Evolutionary conservation across 1,140 invertebrate species (phyloP), one percentile per base, ranked within the genome.

Genomic region (Solen grandis): DNA sequence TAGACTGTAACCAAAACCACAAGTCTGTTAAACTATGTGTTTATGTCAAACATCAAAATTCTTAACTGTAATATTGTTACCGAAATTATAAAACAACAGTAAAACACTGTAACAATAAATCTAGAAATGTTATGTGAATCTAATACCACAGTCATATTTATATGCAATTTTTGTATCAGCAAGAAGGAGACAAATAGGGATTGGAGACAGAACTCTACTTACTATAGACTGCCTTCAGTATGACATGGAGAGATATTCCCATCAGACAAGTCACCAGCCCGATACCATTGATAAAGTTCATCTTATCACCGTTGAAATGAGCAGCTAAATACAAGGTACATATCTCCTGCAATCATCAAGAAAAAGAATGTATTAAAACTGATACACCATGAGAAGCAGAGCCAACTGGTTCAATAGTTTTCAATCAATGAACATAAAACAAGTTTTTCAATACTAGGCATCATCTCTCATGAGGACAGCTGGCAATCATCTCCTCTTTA

Each of bases 201-300:
- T 29, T 13, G 10, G 25, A 33, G 4, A 62, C 29, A 55, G 25
- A 25, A 33, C 35, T 52, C 27, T 68, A 87, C 89, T 87, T 73
- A 90, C 90, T 79, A 62, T 83, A 62, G 4, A 89, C 65, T 54
- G 89, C 89, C 81, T 98, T 99, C 87, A 97, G 94, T 29, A 96
- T 91, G 25, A 98, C 95, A 91, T 99, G 98, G 60, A 96, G 93
- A 13, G 94, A 94, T 85, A 99, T 99, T 66, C 98, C 98, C 62
- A 95, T 92, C 77, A 99, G 92, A 90, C 98, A 99, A 14, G 99
- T 92, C 10, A 96, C 90, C 46, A 99, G 92, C 2, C 98, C 98
- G 29, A 97, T 92, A 25, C 96, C 94, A 93, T 99, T 99, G 1
- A 99, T 93, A 1, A 93, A 88, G 77, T 95, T 97, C 86, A 99